These are phyloP conservation scores for Drosophila suzukii DNA, from an alignment of 1,140 invertebrate species.

Conservation along the genomic window DNA sequence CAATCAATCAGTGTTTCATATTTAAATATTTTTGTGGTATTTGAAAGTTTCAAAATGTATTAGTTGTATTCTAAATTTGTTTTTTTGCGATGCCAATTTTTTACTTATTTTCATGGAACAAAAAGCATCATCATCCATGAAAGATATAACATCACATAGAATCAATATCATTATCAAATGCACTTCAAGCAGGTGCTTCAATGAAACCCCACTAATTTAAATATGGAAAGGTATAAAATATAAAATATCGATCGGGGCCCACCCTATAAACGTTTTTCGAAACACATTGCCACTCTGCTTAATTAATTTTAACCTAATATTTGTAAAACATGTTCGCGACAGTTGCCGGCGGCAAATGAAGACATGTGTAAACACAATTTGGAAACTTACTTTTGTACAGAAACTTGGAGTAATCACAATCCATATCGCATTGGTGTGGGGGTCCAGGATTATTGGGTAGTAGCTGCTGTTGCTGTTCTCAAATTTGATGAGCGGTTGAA, in stretches of 20 bases:
- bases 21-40: too few species aligned
- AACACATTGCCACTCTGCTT: background rate
- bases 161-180: too few species aligned
- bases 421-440: constrained; percentile 1
- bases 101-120: too few species aligned
- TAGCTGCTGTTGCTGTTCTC: background rate
- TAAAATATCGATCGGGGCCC: background rate
- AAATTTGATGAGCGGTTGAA: background rate
- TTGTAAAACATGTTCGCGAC: background rate
- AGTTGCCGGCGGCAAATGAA: constrained; percentile 3
- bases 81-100: too few species aligned
- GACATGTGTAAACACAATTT: background rate
- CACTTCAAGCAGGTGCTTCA: too few species aligned
- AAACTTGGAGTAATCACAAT: constrained; percentile 19
- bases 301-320: background rate
- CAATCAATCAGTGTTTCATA: too few species aligned
- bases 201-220: too few species aligned
- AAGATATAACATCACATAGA: too few species aligned
- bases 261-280: background rate
- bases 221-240: background rate
- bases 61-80: too few species aligned
- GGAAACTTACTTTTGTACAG: constrained; percentile 14
- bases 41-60: too few species aligned
- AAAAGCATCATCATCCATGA: too few species aligned
- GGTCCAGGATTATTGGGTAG: constrained; percentile 1